A percentile compares a stretch with the other conserved stretches of the same genome.
These are phyloP conservation scores for Ceyx margarethae DNA, from an alignment of 2,113 vertebrate genomes.

Conservation along the genomic window DNA sequence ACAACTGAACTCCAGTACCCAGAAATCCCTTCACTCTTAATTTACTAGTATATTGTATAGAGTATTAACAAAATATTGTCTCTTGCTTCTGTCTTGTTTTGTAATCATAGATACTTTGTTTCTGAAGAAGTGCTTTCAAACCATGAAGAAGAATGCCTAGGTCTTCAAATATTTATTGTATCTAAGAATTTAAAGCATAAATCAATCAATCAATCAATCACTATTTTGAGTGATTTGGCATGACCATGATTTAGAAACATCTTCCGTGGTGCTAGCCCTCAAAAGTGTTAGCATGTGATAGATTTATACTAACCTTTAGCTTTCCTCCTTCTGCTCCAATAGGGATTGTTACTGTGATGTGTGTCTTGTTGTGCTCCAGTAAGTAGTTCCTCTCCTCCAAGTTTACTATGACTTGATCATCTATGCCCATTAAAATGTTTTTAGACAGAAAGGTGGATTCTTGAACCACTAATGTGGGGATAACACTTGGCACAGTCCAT, in stretches of 20 bases:
- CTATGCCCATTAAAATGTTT: slow-evolving; percentile 74
- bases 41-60: not conserved
- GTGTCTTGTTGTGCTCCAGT: slow-evolving; percentile 49
- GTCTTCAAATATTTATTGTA: not conserved
- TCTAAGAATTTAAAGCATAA: not conserved
- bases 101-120: not conserved
- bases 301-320: slow-evolving; percentile 23
- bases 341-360: slow-evolving; percentile 74
- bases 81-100: not conserved
- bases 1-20: not conserved
- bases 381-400: slow-evolving; percentile 58
- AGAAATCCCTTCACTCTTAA: not conserved
- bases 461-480: slow-evolving; percentile 73
- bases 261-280: not conserved
- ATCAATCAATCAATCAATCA: not conserved
- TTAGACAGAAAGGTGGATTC: slow-evolving; percentile 52
- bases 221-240: not conserved
- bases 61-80: not conserved
- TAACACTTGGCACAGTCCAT: slow-evolving; percentile 78
- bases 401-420: slow-evolving; percentile 49
- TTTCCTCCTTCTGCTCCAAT: slow-evolving; percentile 78
- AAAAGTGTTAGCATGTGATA: not conserved
- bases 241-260: not conserved
- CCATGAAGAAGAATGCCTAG: not conserved
- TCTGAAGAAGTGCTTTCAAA: not conserved